Evolutionary conservation across 1,140 invertebrate genomes (phyloP).

Genomic region (Scaptodrosophila lebanonensis): DNA sequence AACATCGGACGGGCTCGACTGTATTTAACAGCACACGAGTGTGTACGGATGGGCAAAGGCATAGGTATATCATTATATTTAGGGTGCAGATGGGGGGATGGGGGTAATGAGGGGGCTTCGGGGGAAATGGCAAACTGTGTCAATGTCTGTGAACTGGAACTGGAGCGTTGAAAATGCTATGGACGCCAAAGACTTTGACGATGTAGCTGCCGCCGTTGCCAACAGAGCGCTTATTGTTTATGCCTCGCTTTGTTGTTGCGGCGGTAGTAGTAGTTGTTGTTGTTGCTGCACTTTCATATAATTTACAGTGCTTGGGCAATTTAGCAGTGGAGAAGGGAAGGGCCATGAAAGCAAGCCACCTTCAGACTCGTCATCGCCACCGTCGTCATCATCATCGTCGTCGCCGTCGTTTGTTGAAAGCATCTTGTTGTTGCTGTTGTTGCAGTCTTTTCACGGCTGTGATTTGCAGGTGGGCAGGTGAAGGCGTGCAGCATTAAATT

Average conservation of each 20-base stretch:
- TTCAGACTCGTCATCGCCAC: conserved; percentile 15
- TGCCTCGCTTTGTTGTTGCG: conserved; percentile 40
- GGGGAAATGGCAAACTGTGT: conserved; percentile 50
- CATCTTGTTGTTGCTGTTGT: conserved; percentile 21
- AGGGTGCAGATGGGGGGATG: too few species aligned
- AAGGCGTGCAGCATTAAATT: conserved; percentile 52
- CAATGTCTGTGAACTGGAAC: conserved; percentile 76
- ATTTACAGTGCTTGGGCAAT: conserved; percentile 47
- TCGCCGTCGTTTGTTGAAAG: conserved; percentile 12
- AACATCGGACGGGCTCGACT: too few species aligned
- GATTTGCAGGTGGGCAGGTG: conserved; percentile 44
- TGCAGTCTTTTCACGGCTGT: conserved; percentile 27
- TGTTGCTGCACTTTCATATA: conserved; percentile 46
- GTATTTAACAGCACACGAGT: too few species aligned
- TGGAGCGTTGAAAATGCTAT: conserved; percentile 54
- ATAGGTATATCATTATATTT: too few species aligned
- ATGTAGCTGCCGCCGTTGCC: conserved; percentile 9
- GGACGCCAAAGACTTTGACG: not conserved
- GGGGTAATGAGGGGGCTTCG: too few species aligned
- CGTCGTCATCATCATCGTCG: too few species aligned
- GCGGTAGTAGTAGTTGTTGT: conserved; percentile 7
- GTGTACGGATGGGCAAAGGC: too few species aligned
- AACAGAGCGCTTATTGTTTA: conserved; percentile 50
- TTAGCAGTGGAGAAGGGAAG: conserved; percentile 39
- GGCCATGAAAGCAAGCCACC: conserved; percentile 40